Evolutionary conservation across 2,888 invertebrate genomes (phyloP), one percentile per base, ranked within the genome.

Genomic region (Tetrapedia diversipes): DNA sequence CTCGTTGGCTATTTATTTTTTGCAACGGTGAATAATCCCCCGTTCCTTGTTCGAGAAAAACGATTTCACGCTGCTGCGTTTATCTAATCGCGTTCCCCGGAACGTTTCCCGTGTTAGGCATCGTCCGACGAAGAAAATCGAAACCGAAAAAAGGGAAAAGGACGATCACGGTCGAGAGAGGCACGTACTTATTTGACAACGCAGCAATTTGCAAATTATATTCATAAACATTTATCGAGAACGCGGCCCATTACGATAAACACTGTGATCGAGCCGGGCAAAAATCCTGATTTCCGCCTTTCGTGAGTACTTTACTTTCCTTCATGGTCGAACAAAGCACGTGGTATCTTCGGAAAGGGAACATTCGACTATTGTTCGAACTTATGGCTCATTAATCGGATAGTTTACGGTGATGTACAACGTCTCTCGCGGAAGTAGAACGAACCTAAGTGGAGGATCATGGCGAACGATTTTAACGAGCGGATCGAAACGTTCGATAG

Each of bases 401-500:
- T 59, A 61, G 61, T 77, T 77, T 73, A 56, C 57, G 57, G 37
- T 61, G 69, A 63, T 61, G 66, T 60, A 39, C 71, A 57, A 60
- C 66, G 74, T 75, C 81, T 78, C 80, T 84, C 79, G 80, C 79
- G 83, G 83, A 86, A 86, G 85, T 83, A 76, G 80, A 83, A 84
- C 77, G 83, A 77, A 86, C 80, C 77, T 84, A 82, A 86, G 80
- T 81, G 82, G 79, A 78, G 80, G 77, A 75, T n/a, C n/a, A n/a
- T 79, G 76, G 71, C 70, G 80, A 81, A 79, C 80, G 77, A 80
- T 85, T 84, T 86, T 87, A 88, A 88, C 85, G 86, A 87, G 86
- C 81, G 82, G 86, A 87, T 88, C 83, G 84, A 83, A 87, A 88
- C 79, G 70, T 77, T 69, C 79, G 86, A 87, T 86, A 86, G 77